A percentile compares a stretch with the other conserved stretches of the same genome.
Conservation (phyloP, 2,888 invertebrate genomes). For the Amiota minor region DNA sequence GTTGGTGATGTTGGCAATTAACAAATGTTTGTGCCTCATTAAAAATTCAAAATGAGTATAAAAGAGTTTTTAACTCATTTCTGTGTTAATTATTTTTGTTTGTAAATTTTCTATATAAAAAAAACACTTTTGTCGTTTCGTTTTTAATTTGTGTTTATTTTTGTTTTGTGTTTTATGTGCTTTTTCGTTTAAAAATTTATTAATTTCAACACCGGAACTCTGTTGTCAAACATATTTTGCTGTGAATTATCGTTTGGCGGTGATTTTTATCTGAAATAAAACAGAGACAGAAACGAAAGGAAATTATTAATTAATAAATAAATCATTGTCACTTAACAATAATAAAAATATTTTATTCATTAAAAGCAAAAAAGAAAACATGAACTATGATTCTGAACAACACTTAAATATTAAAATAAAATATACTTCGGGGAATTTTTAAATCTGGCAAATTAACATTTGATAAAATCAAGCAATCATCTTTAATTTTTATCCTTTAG, state of each 20-base stretch:
- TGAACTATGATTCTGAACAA: too few species aligned
- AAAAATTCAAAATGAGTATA: slow-evolving; percentile 54
- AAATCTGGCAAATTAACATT: too few species aligned
- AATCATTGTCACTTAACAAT: slow-evolving; percentile 24
- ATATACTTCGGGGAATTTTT: too few species aligned
- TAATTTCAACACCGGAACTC: slow-evolving; percentile 55
- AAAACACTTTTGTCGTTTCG: slow-evolving; percentile 13
- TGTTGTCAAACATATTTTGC: slow-evolving; percentile 61
- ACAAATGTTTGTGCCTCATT: slow-evolving; percentile 51
- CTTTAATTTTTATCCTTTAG: too few species aligned
- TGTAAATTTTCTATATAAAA: not conserved
- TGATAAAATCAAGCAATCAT: too few species aligned
- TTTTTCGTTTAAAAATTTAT: slow-evolving; percentile 47
- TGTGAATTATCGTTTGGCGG: slow-evolving; percentile 32
- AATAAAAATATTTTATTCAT: slow-evolving; percentile 14
- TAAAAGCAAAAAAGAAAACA: too few species aligned
- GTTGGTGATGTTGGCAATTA: slow-evolving; percentile 54
- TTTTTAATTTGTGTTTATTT: not conserved
- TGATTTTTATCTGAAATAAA: slow-evolving; percentile 49
- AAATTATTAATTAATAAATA: slow-evolving; percentile 49
- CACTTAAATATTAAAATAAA: too few species aligned
- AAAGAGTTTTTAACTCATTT: too few species aligned
- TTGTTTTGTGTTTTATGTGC: slow-evolving; percentile 18
- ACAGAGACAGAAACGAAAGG: slow-evolving; percentile 40
- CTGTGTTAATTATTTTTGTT: not conserved